Conservation (phyloP, 2,888 invertebrate species). For the Xylocampa areola region DNA sequence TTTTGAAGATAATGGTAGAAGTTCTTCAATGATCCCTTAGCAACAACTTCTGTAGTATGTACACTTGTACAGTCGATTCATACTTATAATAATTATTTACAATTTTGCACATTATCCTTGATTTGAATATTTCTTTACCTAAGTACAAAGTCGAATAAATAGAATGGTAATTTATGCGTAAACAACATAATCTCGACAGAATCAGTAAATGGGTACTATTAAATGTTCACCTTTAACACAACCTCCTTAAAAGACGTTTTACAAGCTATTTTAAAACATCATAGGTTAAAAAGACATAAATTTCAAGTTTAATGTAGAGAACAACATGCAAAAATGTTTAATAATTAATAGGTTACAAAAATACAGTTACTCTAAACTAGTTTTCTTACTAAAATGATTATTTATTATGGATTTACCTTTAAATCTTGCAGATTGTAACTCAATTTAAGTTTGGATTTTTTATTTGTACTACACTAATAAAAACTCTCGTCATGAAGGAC, state of each 20-base stretch:
- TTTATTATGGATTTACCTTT: too few relatives aligned
- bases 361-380: too few relatives aligned
- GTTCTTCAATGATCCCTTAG: slow-evolving; percentile 27
- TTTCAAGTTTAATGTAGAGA: neutral
- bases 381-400: too few relatives aligned
- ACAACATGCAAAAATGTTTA: neutral
- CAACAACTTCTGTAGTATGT: slow-evolving; percentile 15
- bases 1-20: slow-evolving; percentile 5
- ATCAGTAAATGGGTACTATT: slow-evolving; percentile 38
- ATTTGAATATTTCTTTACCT: slow-evolving; percentile 38
- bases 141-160: slow-evolving; percentile 35
- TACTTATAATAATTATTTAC: slow-evolving; percentile 36
- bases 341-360: too few relatives aligned
- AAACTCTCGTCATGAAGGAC: too few relatives aligned
- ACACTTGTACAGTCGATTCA: slow-evolving; percentile 8
- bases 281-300: slow-evolving; percentile 2
- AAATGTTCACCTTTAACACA: slow-evolving; percentile 44
- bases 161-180: slow-evolving; percentile 38
- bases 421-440: too few relatives aligned
- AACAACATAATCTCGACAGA: slow-evolving; percentile 52
- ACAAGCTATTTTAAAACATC: slow-evolving; percentile 10
- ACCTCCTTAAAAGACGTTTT: slow-evolving; percentile 28
- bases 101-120: slow-evolving; percentile 46
- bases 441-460: too few relatives aligned
- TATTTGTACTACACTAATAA: too few relatives aligned